Percentiles rank a stretch among this genome's conserved stretches.
These are phyloP conservation scores for Cyprinella venusta DNA, from an alignment of 2,797 vertebrate species.

Conservation along the genomic window DNA sequence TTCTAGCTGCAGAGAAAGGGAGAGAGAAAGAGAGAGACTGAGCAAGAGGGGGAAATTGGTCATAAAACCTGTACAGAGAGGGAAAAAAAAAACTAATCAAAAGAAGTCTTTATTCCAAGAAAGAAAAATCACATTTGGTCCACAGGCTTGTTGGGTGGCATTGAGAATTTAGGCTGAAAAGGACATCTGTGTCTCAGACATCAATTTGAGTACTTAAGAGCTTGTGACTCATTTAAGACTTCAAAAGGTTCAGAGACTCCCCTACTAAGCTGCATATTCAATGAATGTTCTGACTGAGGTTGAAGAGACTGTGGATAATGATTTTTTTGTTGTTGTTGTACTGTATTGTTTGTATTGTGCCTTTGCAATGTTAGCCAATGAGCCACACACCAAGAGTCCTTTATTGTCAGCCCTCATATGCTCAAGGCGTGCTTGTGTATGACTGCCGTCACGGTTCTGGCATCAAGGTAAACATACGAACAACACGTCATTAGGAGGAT, in stretches of 20 bases:
- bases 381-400: neutral
- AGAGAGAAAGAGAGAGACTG: constrained; percentile 29
- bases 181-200: constrained; percentile 54
- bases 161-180: constrained; percentile 55
- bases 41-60: constrained; percentile 36
- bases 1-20: constrained; percentile 51
- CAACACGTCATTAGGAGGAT: constrained; percentile 12
- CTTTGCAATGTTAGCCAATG: constrained; percentile 20
- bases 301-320: constrained; percentile 3
- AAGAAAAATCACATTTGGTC: constrained; percentile 57
- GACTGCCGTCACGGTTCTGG: neutral
- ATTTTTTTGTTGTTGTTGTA: neutral
- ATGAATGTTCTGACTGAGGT: constrained; percentile 6
- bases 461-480: constrained; percentile 22
- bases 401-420: constrained; percentile 8
- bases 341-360: constrained; percentile 31
- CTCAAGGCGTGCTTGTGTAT: neutral
- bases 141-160: constrained; percentile 47
- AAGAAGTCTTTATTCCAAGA: constrained; percentile 61
- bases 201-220: constrained; percentile 58
- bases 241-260: constrained; percentile 47
- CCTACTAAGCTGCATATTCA: constrained; percentile 30
- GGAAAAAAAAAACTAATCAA: constrained; percentile 54
- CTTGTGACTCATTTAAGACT: constrained; percentile 56
- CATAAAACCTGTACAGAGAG: constrained; percentile 32